Base-by-base conservation (phyloP, 2,113 vertebrate species). In the Miniopterus natalensis region DNA sequence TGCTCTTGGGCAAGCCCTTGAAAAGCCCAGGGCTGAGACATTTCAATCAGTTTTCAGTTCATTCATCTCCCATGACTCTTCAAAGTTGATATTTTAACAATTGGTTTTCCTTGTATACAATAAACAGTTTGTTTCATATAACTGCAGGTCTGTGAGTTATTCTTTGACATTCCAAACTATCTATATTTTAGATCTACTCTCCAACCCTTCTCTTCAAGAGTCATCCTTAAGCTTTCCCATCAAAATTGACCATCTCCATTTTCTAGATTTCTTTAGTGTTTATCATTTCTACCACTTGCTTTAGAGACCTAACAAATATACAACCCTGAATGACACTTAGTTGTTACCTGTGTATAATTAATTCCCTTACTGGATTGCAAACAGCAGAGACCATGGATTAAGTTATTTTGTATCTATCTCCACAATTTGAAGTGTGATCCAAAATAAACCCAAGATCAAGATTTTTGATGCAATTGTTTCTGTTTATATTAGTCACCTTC, bases 401-500 rank as follows among this genome's bases (percentile, higher is more conserved):
- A 49, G 25, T 80, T 27, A 55, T 83, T 75, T 55, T 88, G 27
- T 47, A 40, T 83, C 59, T 53, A 57, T 66, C 13, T 88, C 66
- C 17, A 73, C 42, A 61, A 74, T 55, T 68, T 77, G 20, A 2
- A 68, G 61, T 70, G 25, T 84, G 84, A 84, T 49, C 10, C 75
- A 65, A 61, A 59, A 71, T 36, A 59, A 90, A 84, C 25, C 15
- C 6, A 66, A 57, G 25, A 59, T 89, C 23, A 77, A n/a, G 31
- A 66, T 17, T 17, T n/a, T n/a, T 66, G 13, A 66, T 77, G 10
- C 40, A 84, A 13, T 77, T 77, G 25, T 77, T 77, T 94, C 55
- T 84, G 17, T 68, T 78, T 90, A 70, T 45, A 90, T n/a, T 84
- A 59, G 14, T 55, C 49, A 84, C 25, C n/a, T 84, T 84, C 79